Conservation (phyloP, 2,888 invertebrate genomes). For the Neocrepidodera transversa region DNA sequence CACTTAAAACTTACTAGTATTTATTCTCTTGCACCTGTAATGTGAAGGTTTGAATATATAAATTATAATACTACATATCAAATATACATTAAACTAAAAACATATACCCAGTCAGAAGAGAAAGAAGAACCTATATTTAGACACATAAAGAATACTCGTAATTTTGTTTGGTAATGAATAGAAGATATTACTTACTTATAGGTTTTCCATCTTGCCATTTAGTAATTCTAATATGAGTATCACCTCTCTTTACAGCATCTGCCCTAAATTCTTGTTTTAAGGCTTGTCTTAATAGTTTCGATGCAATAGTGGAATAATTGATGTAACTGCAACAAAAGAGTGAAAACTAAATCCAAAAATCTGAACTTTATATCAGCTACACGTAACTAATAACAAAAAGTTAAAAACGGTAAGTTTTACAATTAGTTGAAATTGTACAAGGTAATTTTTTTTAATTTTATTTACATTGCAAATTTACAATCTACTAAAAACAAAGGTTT, state of each 20-base stretch:
- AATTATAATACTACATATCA: not conserved
- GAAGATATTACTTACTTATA: slow-evolving; percentile 70
- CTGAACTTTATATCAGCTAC: no score
- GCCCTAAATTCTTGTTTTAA: slow-evolving; percentile 77
- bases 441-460: no score
- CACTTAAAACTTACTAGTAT: slow-evolving; percentile 22
- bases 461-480: no score
- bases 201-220: slow-evolving; percentile 91
- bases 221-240: slow-evolving; percentile 79
- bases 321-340: slow-evolving; percentile 81
- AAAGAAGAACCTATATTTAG: not conserved
- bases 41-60: not conserved
- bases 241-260: slow-evolving; percentile 80
- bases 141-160: no score
- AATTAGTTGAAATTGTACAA: no score
- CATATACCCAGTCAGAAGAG: not conserved
- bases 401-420: no score
- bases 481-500: no score
- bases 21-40: slow-evolving; percentile 37
- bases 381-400: no score
- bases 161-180: no score
- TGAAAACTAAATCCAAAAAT: no score
- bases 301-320: slow-evolving; percentile 94
- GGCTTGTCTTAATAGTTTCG: slow-evolving; percentile 79
- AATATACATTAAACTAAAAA: not conserved